A percentile compares a stretch with the other conserved stretches of the same genome.
phyloP scores from a whole-genome alignment of 2,113 vertebrate genomes.

The Dipodomys stephensi region DNA sequence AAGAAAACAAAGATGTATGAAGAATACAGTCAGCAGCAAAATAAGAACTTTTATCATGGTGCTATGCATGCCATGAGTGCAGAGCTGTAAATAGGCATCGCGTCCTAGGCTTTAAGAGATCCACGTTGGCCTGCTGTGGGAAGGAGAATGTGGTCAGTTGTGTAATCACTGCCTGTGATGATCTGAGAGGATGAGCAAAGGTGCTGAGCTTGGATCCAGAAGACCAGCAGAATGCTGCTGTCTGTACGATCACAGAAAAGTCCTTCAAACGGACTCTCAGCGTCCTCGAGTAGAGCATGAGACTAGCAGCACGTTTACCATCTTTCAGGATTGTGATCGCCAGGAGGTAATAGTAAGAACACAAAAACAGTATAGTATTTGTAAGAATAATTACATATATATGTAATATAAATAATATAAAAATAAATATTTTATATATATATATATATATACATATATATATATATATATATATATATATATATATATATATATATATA shows the following conservation, averaged over 20 bases:
- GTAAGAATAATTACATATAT: not conserved
- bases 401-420: no score
- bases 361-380: not conserved
- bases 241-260: not conserved
- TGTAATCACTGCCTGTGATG: not conserved
- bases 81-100: slow-evolving; percentile 9
- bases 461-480: no score
- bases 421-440: no score
- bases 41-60: slow-evolving; percentile 15
- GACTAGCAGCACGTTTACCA: not conserved
- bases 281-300: slow-evolving; percentile 6
- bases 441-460: not conserved
- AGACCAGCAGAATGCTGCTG: not conserved
- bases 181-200: slow-evolving; percentile 25
- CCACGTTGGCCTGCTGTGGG: not conserved
- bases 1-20: slow-evolving; percentile 7
- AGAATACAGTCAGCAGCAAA: slow-evolving; percentile 51
- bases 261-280: not conserved
- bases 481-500: not conserved
- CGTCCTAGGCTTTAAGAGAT: slow-evolving; percentile 18
- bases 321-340: not conserved
- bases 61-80: not conserved
- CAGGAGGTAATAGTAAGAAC: not conserved
- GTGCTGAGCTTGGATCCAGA: not conserved
- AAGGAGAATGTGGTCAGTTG: slow-evolving; percentile 46